Evolutionary conservation across 1,140 invertebrate species (phyloP).

Genomic region (Plectus sambesii): DNA sequence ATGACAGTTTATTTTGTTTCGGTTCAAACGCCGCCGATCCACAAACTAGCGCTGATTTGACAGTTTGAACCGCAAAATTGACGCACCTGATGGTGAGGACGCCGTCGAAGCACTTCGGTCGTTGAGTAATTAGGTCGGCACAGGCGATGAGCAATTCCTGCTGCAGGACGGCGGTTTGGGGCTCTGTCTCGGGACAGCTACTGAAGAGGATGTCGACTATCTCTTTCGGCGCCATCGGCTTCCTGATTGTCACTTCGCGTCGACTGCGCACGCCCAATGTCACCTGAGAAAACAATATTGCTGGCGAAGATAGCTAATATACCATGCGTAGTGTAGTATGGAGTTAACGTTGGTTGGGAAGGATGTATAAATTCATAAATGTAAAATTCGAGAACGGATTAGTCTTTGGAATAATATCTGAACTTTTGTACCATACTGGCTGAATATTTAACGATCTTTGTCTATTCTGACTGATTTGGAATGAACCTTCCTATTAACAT

Average conservation of each 20-base stretch:
- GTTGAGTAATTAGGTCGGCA: constrained; percentile 86
- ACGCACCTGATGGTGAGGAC: constrained; percentile 42
- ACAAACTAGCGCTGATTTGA: too few relatives aligned
- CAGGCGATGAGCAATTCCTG: constrained; percentile 65
- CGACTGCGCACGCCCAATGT: constrained; percentile 82
- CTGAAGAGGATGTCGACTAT: constrained; percentile 45
- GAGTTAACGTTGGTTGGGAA: neutral
- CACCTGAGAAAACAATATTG: constrained; percentile 54
- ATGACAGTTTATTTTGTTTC: too few relatives aligned
- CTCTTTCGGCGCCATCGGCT: constrained; percentile 74
- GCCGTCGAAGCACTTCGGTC: constrained; percentile 55
- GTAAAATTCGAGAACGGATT: constrained; percentile 3
- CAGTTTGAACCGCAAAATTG: too few relatives aligned
- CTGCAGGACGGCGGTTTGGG: constrained; percentile 89
- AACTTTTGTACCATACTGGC: too few relatives aligned
- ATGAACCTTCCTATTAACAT: too few relatives aligned
- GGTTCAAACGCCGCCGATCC: too few relatives aligned
- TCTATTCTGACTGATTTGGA: too few relatives aligned
- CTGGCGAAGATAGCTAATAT: constrained; percentile 3
- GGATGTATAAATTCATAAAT: constrained; percentile 1
- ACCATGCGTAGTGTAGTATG: constrained; percentile 11
- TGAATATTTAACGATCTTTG: too few relatives aligned
- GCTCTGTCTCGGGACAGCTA: constrained; percentile 62
- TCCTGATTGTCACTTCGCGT: constrained; percentile 86
- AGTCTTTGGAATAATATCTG: neutral